These are phyloP conservation scores for Formica exsecta DNA, from an alignment of 1,140 invertebrate genomes.

Conservation along the genomic window DNA sequence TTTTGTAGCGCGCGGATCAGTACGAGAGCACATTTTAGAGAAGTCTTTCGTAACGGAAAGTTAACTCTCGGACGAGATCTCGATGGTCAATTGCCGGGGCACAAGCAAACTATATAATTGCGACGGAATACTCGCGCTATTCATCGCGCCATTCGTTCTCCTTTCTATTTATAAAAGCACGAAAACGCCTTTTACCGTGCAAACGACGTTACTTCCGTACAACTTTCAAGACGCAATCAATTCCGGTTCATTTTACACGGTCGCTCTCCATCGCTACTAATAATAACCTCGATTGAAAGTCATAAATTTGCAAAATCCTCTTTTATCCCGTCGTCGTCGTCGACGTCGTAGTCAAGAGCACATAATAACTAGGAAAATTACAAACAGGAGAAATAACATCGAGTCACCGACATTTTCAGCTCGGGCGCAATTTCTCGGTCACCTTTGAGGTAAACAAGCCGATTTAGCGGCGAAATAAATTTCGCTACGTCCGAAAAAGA, in stretches of 20 bases:
- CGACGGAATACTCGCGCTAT: conserved; percentile 24
- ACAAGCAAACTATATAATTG: conserved; percentile 30
- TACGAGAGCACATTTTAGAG: conserved; percentile 38
- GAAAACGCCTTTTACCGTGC: background rate
- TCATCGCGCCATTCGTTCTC: background rate
- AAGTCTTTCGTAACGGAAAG: conserved; percentile 5
- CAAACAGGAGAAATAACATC: conserved; percentile 43
- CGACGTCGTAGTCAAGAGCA: background rate
- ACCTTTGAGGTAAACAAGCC: conserved; percentile 58
- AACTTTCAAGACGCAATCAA: conserved; percentile 51
- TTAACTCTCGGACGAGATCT: conserved; percentile 16
- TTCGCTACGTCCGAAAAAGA: conserved; percentile 46
- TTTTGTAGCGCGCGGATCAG: conserved; percentile 15
- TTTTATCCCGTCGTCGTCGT: conserved; percentile 13
- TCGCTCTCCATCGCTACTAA: conserved; percentile 1
- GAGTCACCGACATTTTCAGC: conserved; percentile 27
- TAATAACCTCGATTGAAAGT: conserved; percentile 55
- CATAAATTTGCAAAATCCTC: conserved; percentile 53
- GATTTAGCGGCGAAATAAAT: conserved; percentile 57
- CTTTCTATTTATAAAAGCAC: conserved; percentile 41
- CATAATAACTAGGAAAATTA: conserved; percentile 52
- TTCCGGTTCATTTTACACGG: conserved; percentile 47
- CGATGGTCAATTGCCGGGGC: conserved; percentile 19
- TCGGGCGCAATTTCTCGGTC: conserved; percentile 43
- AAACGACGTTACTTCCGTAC: conserved; percentile 14